Percentiles rank a stretch among this genome's conserved stretches.
Evolutionary conservation across 2,113 vertebrate genomes (phyloP).

Genomic region (Corythaixoides concolor): DNA sequence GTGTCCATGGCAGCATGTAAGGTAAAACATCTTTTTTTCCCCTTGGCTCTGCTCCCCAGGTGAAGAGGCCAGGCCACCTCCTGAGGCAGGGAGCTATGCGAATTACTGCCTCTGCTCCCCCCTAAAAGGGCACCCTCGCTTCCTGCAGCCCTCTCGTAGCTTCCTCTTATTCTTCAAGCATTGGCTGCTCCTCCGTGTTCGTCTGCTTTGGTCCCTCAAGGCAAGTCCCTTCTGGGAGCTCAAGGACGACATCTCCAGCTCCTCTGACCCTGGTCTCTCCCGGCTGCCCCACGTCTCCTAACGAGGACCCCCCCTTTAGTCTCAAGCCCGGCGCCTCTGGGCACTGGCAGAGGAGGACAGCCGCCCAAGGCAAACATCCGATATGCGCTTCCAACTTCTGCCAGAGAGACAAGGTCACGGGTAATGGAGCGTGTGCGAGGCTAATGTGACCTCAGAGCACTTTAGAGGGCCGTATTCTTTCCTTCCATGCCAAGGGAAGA

Average conservation of each 20-base stretch:
- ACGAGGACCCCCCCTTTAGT: neutral
- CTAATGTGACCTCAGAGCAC: constrained; percentile 55
- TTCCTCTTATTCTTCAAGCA: neutral
- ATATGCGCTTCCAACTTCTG: neutral
- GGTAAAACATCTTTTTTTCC: neutral
- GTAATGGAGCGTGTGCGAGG: neutral
- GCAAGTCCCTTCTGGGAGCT: neutral
- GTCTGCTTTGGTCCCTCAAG: neutral
- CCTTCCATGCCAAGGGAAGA: constrained; percentile 36
- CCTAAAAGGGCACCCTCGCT: accelerated
- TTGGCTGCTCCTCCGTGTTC: neutral
- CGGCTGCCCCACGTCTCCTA: neutral
- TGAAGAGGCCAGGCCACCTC: neutral
- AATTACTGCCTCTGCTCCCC: neutral
- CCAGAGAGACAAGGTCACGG: constrained; percentile 4
- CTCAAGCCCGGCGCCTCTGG: neutral
- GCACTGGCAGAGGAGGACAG: neutral
- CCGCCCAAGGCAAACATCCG: neutral
- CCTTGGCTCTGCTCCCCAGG: neutral
- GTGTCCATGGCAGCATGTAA: neutral
- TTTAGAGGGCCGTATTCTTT: constrained; percentile 30
- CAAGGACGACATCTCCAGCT: neutral
- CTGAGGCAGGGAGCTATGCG: neutral
- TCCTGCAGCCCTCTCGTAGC: neutral
- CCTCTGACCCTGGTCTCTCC: neutral